Conservation (phyloP, 30 jellyfish, hydroid and myxozoan genomes). For the Cassiopea xamachana region DNA sequence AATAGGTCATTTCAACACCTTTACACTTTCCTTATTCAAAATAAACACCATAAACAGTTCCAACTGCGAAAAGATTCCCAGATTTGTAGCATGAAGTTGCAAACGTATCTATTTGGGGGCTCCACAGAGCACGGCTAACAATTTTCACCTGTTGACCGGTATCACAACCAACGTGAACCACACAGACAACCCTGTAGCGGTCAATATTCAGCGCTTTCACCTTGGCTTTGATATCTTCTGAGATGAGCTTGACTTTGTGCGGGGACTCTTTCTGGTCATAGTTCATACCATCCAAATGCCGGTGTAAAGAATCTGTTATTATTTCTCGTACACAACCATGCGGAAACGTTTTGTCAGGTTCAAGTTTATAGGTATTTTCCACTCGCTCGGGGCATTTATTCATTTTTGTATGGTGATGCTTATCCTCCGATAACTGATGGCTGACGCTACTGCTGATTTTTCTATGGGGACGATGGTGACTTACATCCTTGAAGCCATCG, state of each 20-base stretch:
- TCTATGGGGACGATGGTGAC: slow-evolving; percentile 34
- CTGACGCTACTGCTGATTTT: slow-evolving; percentile 20
- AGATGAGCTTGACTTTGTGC: slow-evolving; percentile 57
- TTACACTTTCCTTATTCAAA: slow-evolving; percentile 24
- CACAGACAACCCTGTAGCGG: slow-evolving; percentile 54
- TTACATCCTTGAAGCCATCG: slow-evolving; percentile 56
- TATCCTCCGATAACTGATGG: neutral
- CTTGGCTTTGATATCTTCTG: slow-evolving; percentile 75
- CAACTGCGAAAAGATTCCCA: slow-evolving; percentile 71
- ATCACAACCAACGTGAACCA: slow-evolving; percentile 67
- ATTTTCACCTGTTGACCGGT: slow-evolving; percentile 58
- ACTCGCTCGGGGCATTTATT: slow-evolving; percentile 6
- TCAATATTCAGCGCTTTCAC: slow-evolving; percentile 54
- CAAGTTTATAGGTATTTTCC: slow-evolving; percentile 66
- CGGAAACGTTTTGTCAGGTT: slow-evolving; percentile 74
- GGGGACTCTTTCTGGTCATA: slow-evolving; percentile 38
- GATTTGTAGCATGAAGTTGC: slow-evolving; percentile 48
- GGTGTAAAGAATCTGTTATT: slow-evolving; percentile 29
- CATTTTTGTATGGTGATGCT: neutral
- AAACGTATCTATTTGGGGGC: slow-evolving; percentile 64
- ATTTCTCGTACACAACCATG: slow-evolving; percentile 40
- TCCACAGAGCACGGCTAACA: slow-evolving; percentile 72
- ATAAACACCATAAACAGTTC: slow-evolving; percentile 69
- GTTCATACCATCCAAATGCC: slow-evolving; percentile 56
- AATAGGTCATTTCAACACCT: neutral